These are phyloP conservation scores for Enteromius paludinosus DNA, from an alignment of 2,797 vertebrate species.

Conservation along the genomic window DNA sequence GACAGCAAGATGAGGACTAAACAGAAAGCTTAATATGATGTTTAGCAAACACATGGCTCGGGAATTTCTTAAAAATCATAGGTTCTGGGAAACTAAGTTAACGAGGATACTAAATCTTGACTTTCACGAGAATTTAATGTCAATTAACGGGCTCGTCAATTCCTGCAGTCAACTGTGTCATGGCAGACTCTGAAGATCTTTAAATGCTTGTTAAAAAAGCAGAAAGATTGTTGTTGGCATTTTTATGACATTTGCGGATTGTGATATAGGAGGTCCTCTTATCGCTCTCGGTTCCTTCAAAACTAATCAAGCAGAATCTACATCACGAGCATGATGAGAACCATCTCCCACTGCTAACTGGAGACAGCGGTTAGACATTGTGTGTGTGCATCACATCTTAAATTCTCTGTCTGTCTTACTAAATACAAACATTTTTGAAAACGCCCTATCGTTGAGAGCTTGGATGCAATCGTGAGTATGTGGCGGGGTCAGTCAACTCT, in stretches of 20 bases:
- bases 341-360: conserved; percentile 26
- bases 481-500: neutral
- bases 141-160: neutral
- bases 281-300: conserved; percentile 39
- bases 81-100: neutral
- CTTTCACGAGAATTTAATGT: neutral
- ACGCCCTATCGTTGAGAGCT: neutral
- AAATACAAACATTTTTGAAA: neutral
- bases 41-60: conserved; percentile 14
- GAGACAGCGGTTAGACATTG: conserved; percentile 46
- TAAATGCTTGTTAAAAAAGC: neutral
- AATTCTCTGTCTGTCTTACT: neutral
- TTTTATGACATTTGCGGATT: conserved; percentile 30
- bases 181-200: neutral
- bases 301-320: conserved; percentile 49
- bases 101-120: conserved; percentile 12
- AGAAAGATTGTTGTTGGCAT: neutral
- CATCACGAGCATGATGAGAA: conserved; percentile 39
- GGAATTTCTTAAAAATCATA: conserved; percentile 12
- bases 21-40: neutral
- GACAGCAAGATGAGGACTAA: neutral
- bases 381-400: conserved; percentile 8
- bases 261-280: conserved; percentile 20
- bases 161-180: neutral
- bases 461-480: neutral